These are phyloP conservation scores for Paratrypauchen microcephalus DNA, from an alignment of 2,797 vertebrate genomes.

Conservation along the genomic window DNA sequence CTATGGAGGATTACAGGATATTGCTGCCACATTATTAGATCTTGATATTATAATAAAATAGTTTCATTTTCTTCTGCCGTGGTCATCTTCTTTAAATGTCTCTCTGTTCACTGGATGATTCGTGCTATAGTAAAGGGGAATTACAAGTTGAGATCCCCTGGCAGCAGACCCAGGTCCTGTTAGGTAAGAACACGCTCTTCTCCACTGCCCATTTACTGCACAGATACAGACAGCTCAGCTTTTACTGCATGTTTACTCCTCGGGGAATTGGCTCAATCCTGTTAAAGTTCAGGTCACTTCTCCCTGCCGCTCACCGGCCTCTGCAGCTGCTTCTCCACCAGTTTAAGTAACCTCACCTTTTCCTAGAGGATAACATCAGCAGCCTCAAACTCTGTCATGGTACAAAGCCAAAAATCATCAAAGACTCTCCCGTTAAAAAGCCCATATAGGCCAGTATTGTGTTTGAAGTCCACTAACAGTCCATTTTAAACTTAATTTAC, in stretches of 20 bases:
- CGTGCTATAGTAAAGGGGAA: slow-evolving; percentile 56
- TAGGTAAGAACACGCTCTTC: slow-evolving; percentile 70
- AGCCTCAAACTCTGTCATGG: slow-evolving; percentile 30
- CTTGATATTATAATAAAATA: slow-evolving; percentile 23
- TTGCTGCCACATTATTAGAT: slow-evolving; percentile 19
- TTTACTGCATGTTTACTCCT: slow-evolving; percentile 80
- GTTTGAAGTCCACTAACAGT: slow-evolving; percentile 22
- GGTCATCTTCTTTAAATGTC: slow-evolving; percentile 40
- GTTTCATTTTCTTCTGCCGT: slow-evolving; percentile 20
- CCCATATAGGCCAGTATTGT: slow-evolving; percentile 30
- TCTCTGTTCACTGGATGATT: slow-evolving; percentile 49
- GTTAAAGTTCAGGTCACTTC: slow-evolving; percentile 79
- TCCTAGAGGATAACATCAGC: slow-evolving; percentile 50
- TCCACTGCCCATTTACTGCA: slow-evolving; percentile 76
- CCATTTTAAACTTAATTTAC: slow-evolving; percentile 31
- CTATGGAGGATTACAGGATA: no score
- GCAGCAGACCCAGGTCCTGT: slow-evolving; percentile 65
- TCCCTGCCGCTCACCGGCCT: slow-evolving; percentile 42
- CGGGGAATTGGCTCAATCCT: slow-evolving; percentile 75
- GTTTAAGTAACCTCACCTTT: slow-evolving; percentile 53
- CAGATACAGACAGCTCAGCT: slow-evolving; percentile 72
- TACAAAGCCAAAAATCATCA: slow-evolving; percentile 24
- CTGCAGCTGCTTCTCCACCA: slow-evolving; percentile 50
- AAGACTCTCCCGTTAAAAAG: slow-evolving; percentile 37
- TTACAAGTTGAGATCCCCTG: slow-evolving; percentile 70